Evolutionary conservation across 2,888 invertebrate genomes (phyloP), one percentile per base, ranked within the genome.

Genomic region (Andrena marginata): DNA sequence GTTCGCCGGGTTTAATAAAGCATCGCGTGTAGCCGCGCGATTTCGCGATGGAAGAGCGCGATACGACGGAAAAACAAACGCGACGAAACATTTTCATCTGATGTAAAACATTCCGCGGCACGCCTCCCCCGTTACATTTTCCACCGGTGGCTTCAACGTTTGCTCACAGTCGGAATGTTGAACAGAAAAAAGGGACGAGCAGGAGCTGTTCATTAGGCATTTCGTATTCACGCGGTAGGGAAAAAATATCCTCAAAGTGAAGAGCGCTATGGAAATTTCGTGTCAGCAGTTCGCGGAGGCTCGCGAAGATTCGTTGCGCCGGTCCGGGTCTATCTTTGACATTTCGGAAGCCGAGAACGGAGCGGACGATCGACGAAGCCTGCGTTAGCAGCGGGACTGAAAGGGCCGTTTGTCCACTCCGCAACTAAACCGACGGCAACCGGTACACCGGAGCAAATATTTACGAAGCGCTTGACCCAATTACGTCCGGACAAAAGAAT

Each of bases 391-490:
- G 59, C 59, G 64, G n/a, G 10, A 42, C 68, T 1, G 73, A 54
- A 65, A 75, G 49, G 56, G 20, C 56, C 67, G 48, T 68, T 70
- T 67, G 80, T 77, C 74, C 67, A 48, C 16, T 59, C 67, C 60
- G 70, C 54, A 56, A 62, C 70, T 60, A 56, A 80, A 75, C 71
- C 73, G 60, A 60, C 65, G 65, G 68, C 80, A 74, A 68, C 72
- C 73, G 54, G 81, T 79, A 77, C 77, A 75, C 75, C 68, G 84
- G 31, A 85, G 89, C 89, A 91, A 92, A 92, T 91, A 92, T 92
- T 92, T 90, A 90, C 89, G 78, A 83, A 89, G 76, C 87, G 89
- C 89, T 91, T 90, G 90, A 90, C 89, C 92, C 89, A 90, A 92
- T 92, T 92, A 91, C 89, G 74, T 13, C 49, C 29, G 70, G 80